phyloP scores from a whole-genome alignment of 92 coral and sea anemone genomes.

The Heteractis magnifica region DNA sequence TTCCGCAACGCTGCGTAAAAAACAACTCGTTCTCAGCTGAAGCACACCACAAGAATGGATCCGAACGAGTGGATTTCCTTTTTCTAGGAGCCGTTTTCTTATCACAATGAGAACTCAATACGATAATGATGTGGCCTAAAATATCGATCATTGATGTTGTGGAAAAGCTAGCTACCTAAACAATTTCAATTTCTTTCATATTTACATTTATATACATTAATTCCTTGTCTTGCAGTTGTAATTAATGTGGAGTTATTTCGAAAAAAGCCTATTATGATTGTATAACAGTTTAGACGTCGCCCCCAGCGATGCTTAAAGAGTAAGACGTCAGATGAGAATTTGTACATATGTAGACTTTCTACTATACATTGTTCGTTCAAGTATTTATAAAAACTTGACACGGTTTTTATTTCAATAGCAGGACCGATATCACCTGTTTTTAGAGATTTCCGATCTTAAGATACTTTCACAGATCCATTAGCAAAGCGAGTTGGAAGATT shows the following conservation, averaged over 20 bases:
- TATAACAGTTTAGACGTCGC: not conserved
- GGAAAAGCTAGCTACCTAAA: not conserved
- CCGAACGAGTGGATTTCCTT: not conserved
- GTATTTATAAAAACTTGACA: not conserved
- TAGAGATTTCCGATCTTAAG: conserved; percentile 9
- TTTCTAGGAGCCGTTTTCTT: not conserved
- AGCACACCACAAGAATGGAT: not conserved
- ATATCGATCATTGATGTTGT: not conserved
- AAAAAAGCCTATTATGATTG: not conserved
- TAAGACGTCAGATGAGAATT: not conserved
- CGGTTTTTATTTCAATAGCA: not conserved
- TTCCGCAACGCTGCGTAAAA: not conserved
- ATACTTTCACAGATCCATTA: conserved; percentile 1
- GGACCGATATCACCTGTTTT: not conserved
- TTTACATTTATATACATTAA: not conserved
- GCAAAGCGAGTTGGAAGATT: not conserved
- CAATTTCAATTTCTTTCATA: not conserved
- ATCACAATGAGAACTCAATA: not conserved
- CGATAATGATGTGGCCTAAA: not conserved
- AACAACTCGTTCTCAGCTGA: not conserved
- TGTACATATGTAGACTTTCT: not conserved
- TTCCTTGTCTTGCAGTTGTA: not conserved
- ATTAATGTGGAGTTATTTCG: not conserved
- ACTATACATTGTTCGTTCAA: not conserved
- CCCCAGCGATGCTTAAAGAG: not conserved